Evolutionary conservation across 1,140 invertebrate species (phyloP).

Genomic region (Mylabris phalerata): DNA sequence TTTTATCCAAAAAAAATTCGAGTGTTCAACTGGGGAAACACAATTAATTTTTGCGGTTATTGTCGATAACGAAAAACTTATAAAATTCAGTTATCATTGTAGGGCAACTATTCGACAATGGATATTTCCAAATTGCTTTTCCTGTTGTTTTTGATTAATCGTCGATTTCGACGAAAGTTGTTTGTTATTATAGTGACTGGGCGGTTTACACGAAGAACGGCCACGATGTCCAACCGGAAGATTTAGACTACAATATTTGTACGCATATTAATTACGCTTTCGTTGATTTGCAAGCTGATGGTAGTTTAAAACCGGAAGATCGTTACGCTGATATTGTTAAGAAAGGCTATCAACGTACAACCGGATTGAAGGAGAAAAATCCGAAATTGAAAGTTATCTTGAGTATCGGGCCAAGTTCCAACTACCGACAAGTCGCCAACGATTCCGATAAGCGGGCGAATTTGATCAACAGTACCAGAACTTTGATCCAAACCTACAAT

Average conservation of each 20-base stretch:
- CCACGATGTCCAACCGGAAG: neutral
- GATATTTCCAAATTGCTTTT: too few species aligned
- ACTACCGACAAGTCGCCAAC: neutral
- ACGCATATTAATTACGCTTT: constrained; percentile 4
- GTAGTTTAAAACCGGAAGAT: constrained; percentile 1
- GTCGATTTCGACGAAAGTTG: neutral
- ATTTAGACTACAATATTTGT: constrained; percentile 1
- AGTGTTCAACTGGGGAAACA: too few species aligned
- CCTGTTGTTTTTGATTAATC: too few species aligned
- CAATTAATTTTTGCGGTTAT: too few species aligned
- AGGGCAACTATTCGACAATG: neutral
- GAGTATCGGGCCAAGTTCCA: constrained; percentile 50
- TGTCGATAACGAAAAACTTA: too few species aligned
- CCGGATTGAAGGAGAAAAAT: constrained; percentile 48
- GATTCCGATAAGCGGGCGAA: constrained; percentile 28
- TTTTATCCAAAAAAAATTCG: too few species aligned
- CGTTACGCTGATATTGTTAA: neutral
- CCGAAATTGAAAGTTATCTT: constrained; percentile 58
- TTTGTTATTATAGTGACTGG: constrained; percentile 2
- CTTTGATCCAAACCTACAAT: constrained; percentile 29
- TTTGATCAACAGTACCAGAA: constrained; percentile 29
- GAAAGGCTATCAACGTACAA: neutral
- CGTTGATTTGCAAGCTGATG: neutral
- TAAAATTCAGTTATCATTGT: too few species aligned
- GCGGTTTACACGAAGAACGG: neutral